Evolutionary conservation across 2,113 vertebrate genomes (phyloP).

Genomic region (Aegypius monachus): DNA sequence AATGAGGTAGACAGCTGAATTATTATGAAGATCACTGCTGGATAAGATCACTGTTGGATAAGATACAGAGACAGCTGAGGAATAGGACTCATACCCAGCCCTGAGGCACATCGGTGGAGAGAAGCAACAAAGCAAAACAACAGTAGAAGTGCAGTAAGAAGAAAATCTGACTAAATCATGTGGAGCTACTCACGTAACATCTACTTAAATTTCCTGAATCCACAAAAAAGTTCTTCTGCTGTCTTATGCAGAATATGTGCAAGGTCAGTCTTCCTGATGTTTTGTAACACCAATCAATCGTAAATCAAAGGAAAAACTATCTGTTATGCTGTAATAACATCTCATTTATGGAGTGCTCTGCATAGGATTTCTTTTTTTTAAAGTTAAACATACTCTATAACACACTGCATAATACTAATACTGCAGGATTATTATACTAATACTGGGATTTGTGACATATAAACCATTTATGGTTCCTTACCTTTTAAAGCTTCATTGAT

Average conservation of each 20-base stretch:
- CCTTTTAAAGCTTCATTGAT: conserved; percentile 97
- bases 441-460: neutral
- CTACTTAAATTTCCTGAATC: neutral
- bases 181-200: neutral
- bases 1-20: conserved; percentile 29
- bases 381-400: neutral
- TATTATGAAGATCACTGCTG: conserved; percentile 16
- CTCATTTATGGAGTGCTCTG: neutral
- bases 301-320: neutral
- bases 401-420: neutral
- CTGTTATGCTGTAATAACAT: neutral
- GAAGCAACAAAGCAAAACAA: neutral
- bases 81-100: conserved; percentile 5
- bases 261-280: neutral
- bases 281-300: neutral
- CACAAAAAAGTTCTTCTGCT: neutral
- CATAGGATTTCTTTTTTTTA: neutral
- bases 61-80: conserved; percentile 22
- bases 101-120: neutral
- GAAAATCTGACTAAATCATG: neutral
- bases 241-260: neutral
- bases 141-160: neutral
- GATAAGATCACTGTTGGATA: conserved; percentile 17
- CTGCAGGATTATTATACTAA: neutral
- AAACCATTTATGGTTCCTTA: conserved; percentile 59